Evolutionary conservation across 1,140 invertebrate genomes (phyloP).

Genomic region (Lepidurus couesii): DNA sequence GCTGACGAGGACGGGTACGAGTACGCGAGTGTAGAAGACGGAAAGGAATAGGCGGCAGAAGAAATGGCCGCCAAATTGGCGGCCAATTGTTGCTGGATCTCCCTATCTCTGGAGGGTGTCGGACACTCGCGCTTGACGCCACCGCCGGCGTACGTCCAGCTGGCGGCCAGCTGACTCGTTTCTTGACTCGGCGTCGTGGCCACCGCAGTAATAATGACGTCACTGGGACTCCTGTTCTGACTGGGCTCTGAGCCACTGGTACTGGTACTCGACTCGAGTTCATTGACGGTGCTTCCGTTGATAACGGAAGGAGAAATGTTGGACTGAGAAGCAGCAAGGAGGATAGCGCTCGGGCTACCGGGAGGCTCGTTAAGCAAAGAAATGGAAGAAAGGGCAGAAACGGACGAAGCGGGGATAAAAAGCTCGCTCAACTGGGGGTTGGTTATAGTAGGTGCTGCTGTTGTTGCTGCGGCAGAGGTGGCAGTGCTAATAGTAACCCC

Average conservation of each 20-base stretch:
- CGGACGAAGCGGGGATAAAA: conserved; percentile 8
- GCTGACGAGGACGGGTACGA: conserved; percentile 34
- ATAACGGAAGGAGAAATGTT: background rate
- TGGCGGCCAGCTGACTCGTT: background rate
- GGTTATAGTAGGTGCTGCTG: conserved; percentile 21
- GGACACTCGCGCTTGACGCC: background rate
- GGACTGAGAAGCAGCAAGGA: conserved; percentile 1
- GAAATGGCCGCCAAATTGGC: background rate
- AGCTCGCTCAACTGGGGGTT: conserved; percentile 8
- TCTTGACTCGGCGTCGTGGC: background rate
- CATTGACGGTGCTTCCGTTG: background rate
- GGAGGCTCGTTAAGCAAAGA: background rate
- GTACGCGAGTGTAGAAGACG: conserved; percentile 31
- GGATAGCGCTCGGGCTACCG: background rate
- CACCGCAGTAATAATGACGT: background rate
- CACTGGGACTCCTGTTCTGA: background rate
- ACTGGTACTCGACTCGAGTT: background rate
- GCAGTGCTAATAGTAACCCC: conserved; percentile 12
- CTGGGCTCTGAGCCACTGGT: background rate
- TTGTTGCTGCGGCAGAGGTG: conserved; percentile 13
- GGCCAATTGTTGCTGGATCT: conserved; percentile 6
- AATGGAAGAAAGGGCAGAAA: background rate
- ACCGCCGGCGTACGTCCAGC: background rate
- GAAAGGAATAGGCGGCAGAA: background rate
- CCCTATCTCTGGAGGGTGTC: background rate